Base-by-base conservation (phyloP, 1,140 invertebrate species). In the Brachionus koreanus region DNA sequence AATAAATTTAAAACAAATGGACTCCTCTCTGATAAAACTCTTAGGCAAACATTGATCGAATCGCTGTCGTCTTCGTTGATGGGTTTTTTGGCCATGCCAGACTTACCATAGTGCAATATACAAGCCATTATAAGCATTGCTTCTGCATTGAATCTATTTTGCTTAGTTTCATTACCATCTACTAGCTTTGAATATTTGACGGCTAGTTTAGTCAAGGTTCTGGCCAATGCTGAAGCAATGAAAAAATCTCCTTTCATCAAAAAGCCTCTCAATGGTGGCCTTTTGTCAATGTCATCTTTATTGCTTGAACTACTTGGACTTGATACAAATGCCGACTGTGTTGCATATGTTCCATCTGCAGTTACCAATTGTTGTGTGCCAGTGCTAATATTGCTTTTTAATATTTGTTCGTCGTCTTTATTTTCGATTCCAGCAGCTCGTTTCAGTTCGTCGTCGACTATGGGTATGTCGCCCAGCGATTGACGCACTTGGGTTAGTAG, bases 51-150 rank as follows among this genome's bases (percentile, higher is more conserved):
- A n/a, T 93, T 92, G 35, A 97, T 92, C 85, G 95, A 92, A 86
- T 98, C 96, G 33, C 92, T 89, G 88, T 98, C 97, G 88, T 98
- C 97, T 86, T 98, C 95, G 6, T 95, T 98, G 82, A 98, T 96
- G 0, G 92, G 86, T 84, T 90, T 90, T 49, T 87, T 86, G 23
- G 89, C 85, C 1, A 91, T 83, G 33, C 91, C 90, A 29, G 91
- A 94, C 86, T 93, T 93, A 83, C 95, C 95, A 19, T 95, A 88
- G 86, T 95, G 93, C 65, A 97, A 88, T 43, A 97, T 92, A 16
- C 93, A 93, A 6, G 94, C 91, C 91, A 97, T 93, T 33, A 96
- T 91, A 2, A 95, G 89, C 94, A 97, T 95, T 3, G 93, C 90
- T 87, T 96, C 93, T 7, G 93, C 93, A 84, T 92, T 91, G 85